Evolutionary conservation across 35 echinoderm and acorn worm genomes (phyloP).

Genomic region (Heliocidaris erythrogramma): DNA sequence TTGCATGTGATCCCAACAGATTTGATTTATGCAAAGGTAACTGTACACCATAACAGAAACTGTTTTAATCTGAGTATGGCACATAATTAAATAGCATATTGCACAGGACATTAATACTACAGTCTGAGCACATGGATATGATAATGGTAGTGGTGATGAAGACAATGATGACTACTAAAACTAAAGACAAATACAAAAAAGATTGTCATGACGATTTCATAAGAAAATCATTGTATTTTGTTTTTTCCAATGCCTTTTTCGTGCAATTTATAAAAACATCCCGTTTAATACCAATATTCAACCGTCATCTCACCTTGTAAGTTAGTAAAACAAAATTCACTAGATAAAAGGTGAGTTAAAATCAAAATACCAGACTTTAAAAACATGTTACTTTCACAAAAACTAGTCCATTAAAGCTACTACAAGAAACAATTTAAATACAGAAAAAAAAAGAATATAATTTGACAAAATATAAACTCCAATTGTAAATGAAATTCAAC

Average conservation of each 20-base stretch:
- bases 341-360: background rate
- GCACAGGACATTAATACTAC: background rate
- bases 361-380: background rate
- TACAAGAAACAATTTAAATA: background rate
- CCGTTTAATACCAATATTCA: too few relatives aligned
- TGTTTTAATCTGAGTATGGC: background rate
- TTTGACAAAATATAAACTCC: background rate
- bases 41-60: background rate
- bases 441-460: background rate
- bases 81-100: background rate
- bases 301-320: too few relatives aligned
- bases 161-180: background rate
- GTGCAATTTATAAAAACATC: too few relatives aligned
- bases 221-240: too few relatives aligned
- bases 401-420: too few relatives aligned
- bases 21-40: too few relatives aligned
- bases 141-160: background rate
- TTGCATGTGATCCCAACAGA: too few relatives aligned
- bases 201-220: background rate
- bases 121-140: background rate
- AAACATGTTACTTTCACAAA: too few relatives aligned
- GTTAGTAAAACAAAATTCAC: too few relatives aligned
- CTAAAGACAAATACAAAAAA: background rate
- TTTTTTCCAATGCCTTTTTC: too few relatives aligned
- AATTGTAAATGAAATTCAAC: background rate